phyloP scores from a whole-genome alignment of 2,113 vertebrate species.

The Ochotona curzoniae region DNA sequence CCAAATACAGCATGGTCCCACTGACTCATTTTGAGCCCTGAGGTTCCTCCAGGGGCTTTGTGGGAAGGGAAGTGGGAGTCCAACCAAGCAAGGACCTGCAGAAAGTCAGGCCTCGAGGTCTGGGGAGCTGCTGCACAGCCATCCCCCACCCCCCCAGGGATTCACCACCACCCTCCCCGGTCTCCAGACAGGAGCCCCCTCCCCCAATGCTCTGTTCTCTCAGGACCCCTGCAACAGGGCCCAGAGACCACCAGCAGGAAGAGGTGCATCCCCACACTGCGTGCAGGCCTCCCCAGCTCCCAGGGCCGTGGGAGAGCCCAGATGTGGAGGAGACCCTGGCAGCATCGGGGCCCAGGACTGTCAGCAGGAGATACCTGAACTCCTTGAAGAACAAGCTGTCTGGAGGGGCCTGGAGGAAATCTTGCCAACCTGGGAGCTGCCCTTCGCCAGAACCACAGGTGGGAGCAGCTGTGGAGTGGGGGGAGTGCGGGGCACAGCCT shows the following conservation, averaged over 20 bases:
- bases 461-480: neutral
- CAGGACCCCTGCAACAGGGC: neutral
- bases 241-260: neutral
- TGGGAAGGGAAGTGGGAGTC: neutral
- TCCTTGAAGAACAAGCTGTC: slow-evolving; percentile 82
- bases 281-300: neutral
- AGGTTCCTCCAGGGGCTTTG: neutral
- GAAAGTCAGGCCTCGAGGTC: neutral
- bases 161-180: accelerated
- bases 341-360: neutral
- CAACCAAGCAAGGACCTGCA: neutral
- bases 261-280: accelerated
- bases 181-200: neutral
- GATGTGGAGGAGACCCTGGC: neutral
- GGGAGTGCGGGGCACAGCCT: too few relatives aligned
- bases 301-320: neutral
- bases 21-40: slow-evolving; percentile 65
- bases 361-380: slow-evolving; percentile 83
- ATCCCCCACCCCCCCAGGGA: neutral
- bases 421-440: slow-evolving; percentile 31
- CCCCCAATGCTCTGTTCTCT: neutral
- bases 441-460: neutral
- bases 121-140: too few relatives aligned
- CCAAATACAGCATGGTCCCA: neutral
- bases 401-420: slow-evolving; percentile 81